Conservation (phyloP, 2,888 invertebrate genomes). For the Caenorhabditis japonica region DNA sequence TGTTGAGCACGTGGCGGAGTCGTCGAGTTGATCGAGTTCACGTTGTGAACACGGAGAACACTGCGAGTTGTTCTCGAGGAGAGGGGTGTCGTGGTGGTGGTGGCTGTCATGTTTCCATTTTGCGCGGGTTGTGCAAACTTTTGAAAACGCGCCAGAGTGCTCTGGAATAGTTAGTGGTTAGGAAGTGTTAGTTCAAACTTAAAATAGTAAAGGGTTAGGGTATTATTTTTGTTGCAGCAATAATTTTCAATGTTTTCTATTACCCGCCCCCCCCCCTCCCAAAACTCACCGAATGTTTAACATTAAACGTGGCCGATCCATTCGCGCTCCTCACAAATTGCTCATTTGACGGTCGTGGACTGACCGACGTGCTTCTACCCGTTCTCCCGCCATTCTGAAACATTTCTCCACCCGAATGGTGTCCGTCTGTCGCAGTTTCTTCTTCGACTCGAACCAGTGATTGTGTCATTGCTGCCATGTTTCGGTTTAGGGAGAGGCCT, state of each 20-base stretch:
- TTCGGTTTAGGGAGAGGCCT: conserved; percentile 47
- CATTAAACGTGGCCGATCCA: conserved; percentile 46
- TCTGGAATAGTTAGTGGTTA: conserved; percentile 19
- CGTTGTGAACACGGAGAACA: conserved; percentile 50
- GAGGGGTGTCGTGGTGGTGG: conserved; percentile 24
- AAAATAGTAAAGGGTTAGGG: not conserved
- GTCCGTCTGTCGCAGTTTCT: conserved; percentile 35
- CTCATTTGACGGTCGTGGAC: conserved; percentile 39
- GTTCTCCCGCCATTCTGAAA: conserved; percentile 11
- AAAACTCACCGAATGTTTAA: conserved; percentile 43
- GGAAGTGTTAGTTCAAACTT: not conserved
- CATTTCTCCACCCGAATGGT: not conserved
- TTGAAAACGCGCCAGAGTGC: conserved; percentile 28
- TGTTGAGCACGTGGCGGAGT: conserved; percentile 1
- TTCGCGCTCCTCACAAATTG: conserved; percentile 41
- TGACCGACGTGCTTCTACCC: conserved; percentile 45
- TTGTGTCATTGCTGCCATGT: conserved; percentile 48
- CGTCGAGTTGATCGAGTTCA: conserved; percentile 24
- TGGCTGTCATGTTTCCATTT: conserved; percentile 14
- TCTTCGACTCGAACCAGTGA: conserved; percentile 51
- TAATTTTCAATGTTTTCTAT: too few relatives aligned
- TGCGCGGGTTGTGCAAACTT: conserved; percentile 10
- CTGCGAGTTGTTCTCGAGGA: conserved; percentile 34
- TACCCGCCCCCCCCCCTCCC: too few relatives aligned
- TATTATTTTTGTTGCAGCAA: not conserved